phyloP scores from a whole-genome alignment of 2,797 vertebrate species.

The Myotis vivesi region DNA sequence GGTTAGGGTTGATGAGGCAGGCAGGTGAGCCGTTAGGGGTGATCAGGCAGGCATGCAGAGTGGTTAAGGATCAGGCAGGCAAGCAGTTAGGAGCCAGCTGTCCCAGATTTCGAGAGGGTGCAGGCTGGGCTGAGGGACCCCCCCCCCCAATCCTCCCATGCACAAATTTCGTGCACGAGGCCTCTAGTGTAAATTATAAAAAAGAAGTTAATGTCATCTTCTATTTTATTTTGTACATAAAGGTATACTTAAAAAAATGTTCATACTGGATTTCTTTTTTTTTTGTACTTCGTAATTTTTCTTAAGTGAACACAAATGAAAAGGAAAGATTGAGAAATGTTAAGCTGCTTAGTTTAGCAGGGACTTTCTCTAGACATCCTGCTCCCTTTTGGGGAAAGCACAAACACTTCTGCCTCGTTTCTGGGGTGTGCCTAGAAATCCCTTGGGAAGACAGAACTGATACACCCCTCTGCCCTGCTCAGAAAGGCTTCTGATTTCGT shows the following conservation, averaged over 20 bases:
- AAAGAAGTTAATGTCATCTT: not conserved
- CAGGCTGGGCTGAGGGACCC: too few relatives aligned
- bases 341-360: not conserved
- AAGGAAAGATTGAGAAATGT: not conserved
- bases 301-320: constrained; percentile 9
- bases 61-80: too few relatives aligned
- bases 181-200: not conserved
- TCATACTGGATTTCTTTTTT: not conserved
- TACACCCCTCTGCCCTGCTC: not conserved
- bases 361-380: not conserved
- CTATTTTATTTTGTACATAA: not conserved
- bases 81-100: too few relatives aligned
- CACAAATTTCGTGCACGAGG: too few relatives aligned
- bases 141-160: too few relatives aligned
- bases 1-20: too few relatives aligned
- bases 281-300: constrained; percentile 9
- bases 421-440: not conserved
- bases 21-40: too few relatives aligned
- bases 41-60: too few relatives aligned
- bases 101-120: too few relatives aligned
- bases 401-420: not conserved
- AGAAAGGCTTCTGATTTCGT: not conserved
- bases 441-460: not conserved
- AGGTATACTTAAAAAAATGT: not conserved
- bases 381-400: not conserved